Evolutionary conservation across 2,888 invertebrate species (phyloP).

Genomic region (Epinotia nisella): DNA sequence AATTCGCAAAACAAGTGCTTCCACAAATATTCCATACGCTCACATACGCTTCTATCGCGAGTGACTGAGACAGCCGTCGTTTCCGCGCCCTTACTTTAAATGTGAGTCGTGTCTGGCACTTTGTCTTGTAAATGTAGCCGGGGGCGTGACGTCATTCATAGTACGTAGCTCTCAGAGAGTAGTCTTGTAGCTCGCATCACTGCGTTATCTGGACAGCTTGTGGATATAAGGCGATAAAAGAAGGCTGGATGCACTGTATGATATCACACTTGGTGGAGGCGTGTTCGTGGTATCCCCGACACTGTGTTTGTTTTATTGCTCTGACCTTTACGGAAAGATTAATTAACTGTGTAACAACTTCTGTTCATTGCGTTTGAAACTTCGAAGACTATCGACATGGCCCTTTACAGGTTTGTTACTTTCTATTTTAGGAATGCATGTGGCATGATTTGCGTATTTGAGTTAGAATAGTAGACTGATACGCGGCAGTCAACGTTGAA

Average conservation of each 20-base stretch:
- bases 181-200: slow-evolving; percentile 80
- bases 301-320: slow-evolving; percentile 55
- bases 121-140: slow-evolving; percentile 73
- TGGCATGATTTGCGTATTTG: slow-evolving; percentile 1
- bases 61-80: slow-evolving; percentile 70
- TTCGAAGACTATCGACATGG: slow-evolving; percentile 67
- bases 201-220: slow-evolving; percentile 69
- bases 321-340: slow-evolving; percentile 62
- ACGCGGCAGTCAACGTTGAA: background rate
- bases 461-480: background rate
- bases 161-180: slow-evolving; percentile 84
- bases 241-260: slow-evolving; percentile 69
- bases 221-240: slow-evolving; percentile 80
- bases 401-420: slow-evolving; percentile 71
- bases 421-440: slow-evolving; percentile 2
- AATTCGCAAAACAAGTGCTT: slow-evolving; percentile 81
- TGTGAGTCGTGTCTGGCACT: slow-evolving; percentile 69
- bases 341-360: slow-evolving; percentile 48
- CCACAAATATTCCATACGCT: slow-evolving; percentile 82
- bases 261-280: slow-evolving; percentile 77
- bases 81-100: slow-evolving; percentile 68
- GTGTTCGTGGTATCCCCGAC: slow-evolving; percentile 68
- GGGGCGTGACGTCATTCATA: slow-evolving; percentile 78
- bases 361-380: slow-evolving; percentile 57
- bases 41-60: slow-evolving; percentile 80